A percentile compares a stretch with the other conserved stretches of the same genome.
Conservation (phyloP, 1,140 invertebrate species). For the Drepana arcuata region DNA sequence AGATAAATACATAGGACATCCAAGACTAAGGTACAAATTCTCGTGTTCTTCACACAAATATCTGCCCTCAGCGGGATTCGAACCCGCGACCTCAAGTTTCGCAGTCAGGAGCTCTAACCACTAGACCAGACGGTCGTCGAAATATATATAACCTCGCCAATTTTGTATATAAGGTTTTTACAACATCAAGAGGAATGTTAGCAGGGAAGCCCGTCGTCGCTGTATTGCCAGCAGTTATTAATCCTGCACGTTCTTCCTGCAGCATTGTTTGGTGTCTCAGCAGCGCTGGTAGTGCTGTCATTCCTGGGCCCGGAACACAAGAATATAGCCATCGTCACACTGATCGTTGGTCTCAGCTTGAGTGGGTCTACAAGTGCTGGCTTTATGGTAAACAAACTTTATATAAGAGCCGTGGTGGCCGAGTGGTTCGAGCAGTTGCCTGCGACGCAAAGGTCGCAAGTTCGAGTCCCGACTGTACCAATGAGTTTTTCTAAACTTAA, state of each 20-base stretch:
- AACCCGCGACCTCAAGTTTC: too few relatives aligned
- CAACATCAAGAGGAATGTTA: too few relatives aligned
- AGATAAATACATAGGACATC: too few relatives aligned
- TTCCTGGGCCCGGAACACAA: slow-evolving; percentile 35
- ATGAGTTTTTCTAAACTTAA: too few relatives aligned
- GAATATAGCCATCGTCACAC: slow-evolving; percentile 21
- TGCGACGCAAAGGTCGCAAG: too few relatives aligned
- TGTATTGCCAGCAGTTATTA: slow-evolving; percentile 27
- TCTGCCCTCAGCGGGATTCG: too few relatives aligned
- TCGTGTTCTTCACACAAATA: too few relatives aligned
- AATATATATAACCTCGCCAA: background rate
- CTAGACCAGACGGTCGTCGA: background rate
- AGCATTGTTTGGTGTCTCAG: slow-evolving; percentile 32
- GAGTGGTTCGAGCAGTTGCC: too few relatives aligned
- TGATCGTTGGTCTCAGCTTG: slow-evolving; percentile 33
- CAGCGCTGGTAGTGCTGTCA: slow-evolving; percentile 24
- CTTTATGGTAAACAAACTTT: slow-evolving; percentile 35
- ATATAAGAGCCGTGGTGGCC: background rate
- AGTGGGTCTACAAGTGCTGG: slow-evolving; percentile 33
- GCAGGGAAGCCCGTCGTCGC: too few relatives aligned
- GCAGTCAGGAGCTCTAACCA: background rate
- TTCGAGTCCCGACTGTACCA: too few relatives aligned
- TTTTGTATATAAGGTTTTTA: too few relatives aligned
- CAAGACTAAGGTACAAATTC: too few relatives aligned
- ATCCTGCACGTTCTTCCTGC: slow-evolving; percentile 30